A percentile compares a stretch with the other conserved stretches of the same genome.
These are phyloP conservation scores for Sinopyrophorus schimmeli DNA, from an alignment of 2,888 invertebrate genomes.

Conservation along the genomic window DNA sequence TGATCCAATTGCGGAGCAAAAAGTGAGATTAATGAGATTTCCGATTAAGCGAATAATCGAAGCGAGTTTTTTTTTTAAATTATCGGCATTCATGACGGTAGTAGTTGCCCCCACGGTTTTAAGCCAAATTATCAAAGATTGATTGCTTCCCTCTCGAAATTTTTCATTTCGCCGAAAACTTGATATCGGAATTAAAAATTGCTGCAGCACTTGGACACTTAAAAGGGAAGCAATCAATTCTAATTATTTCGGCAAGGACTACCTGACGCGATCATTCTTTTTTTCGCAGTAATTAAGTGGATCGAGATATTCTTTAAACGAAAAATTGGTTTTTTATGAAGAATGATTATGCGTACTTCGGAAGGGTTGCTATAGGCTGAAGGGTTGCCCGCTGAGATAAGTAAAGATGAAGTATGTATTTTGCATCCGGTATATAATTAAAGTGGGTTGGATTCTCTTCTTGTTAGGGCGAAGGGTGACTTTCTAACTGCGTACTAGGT, in stretches of 20 bases:
- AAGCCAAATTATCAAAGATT: conserved; percentile 47
- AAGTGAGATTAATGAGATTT: conserved; percentile 46
- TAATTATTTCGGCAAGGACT: conserved; percentile 28
- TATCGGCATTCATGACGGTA: conserved; percentile 31
- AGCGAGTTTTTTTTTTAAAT: conserved; percentile 48
- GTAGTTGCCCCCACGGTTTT: conserved; percentile 47
- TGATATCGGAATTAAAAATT: conserved; percentile 47
- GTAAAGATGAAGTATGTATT: neutral
- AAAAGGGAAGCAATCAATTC: conserved; percentile 28
- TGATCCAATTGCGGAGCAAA: conserved; percentile 13
- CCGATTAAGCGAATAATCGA: conserved; percentile 48
- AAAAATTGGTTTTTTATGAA: conserved; percentile 11
- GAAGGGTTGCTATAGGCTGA: conserved; percentile 1
- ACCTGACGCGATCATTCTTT: no score
- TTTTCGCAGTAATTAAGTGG: conserved; percentile 24
- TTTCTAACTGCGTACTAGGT: no score
- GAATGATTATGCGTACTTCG: neutral
- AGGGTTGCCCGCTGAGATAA: conserved; percentile 4
- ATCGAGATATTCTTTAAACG: conserved; percentile 17
- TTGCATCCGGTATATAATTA: conserved; percentile 9
- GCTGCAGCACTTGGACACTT: conserved; percentile 37
- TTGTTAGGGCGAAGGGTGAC: no score
- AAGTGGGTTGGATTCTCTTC: conserved; percentile 23
- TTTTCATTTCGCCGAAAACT: conserved; percentile 45
- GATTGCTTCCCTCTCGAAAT: conserved; percentile 45